Percentiles rank a stretch among this genome's conserved stretches.
Conservation (phyloP, 2,113 vertebrate genomes). For the Periophthalmus modestus region DNA sequence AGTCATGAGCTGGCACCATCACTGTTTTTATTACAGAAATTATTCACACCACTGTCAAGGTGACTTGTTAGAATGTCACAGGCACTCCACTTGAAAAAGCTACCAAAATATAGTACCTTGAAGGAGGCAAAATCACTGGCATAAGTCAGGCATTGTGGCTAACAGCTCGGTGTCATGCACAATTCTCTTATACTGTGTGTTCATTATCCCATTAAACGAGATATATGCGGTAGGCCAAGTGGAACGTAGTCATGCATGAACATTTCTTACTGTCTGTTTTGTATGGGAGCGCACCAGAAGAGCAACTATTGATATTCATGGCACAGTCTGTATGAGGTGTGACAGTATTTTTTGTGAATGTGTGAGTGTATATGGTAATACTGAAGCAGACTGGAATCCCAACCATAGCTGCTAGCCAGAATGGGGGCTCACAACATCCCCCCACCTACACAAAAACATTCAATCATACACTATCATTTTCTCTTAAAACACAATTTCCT, state of each 20-base stretch:
- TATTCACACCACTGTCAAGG: conserved; percentile 65
- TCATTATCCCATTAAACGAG: conserved; percentile 69
- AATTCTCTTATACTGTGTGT: conserved; percentile 63
- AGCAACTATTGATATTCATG: conserved; percentile 76
- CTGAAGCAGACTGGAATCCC: conserved; percentile 60
- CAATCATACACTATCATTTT: conserved; percentile 63
- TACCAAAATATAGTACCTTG: conserved; percentile 51
- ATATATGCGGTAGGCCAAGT: conserved; percentile 65
- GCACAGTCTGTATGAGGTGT: conserved; percentile 66
- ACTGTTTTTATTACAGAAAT: conserved; percentile 60
- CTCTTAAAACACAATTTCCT: conserved; percentile 63
- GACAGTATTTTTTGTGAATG: conserved; percentile 71
- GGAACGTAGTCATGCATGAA: conserved; percentile 66
- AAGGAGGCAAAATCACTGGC: conserved; percentile 60
- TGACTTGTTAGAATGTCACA: conserved; percentile 69
- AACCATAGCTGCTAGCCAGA: conserved; percentile 55
- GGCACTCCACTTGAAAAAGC: conserved; percentile 51
- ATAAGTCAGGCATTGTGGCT: conserved; percentile 60
- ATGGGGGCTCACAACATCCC: conserved; percentile 27
- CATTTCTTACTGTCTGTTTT: conserved; percentile 72
- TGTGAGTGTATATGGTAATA: conserved; percentile 69
- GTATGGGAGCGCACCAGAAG: conserved; percentile 67
- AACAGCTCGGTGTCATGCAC: conserved; percentile 62
- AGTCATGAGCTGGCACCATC: conserved; percentile 32
- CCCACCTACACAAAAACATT: conserved; percentile 43